Evolutionary conservation across 2,797 vertebrate species (phyloP).

Genomic region (Phalanger gymnotis): DNA sequence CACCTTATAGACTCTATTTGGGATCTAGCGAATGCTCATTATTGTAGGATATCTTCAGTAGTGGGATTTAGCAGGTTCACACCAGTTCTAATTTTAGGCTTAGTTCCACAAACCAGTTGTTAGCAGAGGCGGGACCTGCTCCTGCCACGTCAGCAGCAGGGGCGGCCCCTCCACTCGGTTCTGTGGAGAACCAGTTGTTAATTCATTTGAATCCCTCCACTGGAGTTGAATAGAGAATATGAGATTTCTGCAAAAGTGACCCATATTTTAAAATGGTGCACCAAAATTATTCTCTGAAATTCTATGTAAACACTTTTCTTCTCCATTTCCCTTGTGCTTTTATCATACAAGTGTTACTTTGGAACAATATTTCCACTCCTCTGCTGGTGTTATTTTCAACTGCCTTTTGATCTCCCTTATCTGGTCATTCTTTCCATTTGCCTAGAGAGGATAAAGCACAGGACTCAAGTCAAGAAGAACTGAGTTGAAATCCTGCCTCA

Average conservation of each 20-base stretch:
- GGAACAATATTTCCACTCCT: neutral
- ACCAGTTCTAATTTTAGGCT: too few relatives aligned
- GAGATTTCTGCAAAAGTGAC: neutral
- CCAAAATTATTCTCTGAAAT: neutral
- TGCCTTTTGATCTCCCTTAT: slow-evolving; percentile 15
- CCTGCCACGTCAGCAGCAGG: too few relatives aligned
- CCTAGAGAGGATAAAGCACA: neutral
- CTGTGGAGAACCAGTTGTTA: too few relatives aligned
- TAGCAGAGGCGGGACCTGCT: too few relatives aligned
- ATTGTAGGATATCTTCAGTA: neutral
- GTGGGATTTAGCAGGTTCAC: too few relatives aligned
- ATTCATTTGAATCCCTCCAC: too few relatives aligned
- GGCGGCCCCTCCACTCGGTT: too few relatives aligned
- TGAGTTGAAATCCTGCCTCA: neutral
- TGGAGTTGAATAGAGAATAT: too few relatives aligned
- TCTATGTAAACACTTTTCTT: neutral
- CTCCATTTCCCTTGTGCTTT: neutral
- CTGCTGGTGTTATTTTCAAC: slow-evolving; percentile 17
- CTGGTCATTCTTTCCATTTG: neutral
- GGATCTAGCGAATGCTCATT: neutral
- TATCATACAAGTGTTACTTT: neutral
- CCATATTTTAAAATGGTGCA: neutral
- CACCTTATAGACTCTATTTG: neutral
- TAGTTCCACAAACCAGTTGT: too few relatives aligned
- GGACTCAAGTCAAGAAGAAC: neutral